Conservation (phyloP, 2,113 vertebrate species). For the Motacilla alba region DNA sequence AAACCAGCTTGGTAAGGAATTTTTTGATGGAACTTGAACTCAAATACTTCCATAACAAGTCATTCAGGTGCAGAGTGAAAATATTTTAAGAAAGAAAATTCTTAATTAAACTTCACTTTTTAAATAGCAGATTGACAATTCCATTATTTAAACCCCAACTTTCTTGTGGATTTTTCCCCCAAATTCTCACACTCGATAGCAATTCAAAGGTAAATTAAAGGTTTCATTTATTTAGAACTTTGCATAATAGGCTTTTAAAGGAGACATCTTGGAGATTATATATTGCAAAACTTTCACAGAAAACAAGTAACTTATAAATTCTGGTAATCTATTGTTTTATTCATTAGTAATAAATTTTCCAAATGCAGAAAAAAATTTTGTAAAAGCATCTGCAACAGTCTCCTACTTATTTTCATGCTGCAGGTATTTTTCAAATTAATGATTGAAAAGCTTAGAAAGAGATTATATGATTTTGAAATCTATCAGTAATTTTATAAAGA, state of each 20-base stretch:
- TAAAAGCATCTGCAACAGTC: neutral
- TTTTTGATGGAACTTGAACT: neutral
- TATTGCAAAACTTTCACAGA: neutral
- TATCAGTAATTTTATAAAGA: neutral
- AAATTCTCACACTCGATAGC: neutral
- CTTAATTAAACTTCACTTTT: neutral
- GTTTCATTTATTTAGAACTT: neutral
- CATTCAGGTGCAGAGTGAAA: neutral
- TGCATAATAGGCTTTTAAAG: neutral
- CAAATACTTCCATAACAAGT: neutral
- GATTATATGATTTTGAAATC: neutral
- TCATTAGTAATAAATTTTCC: neutral
- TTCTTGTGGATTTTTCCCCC: neutral
- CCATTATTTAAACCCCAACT: neutral
- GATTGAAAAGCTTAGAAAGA: neutral
- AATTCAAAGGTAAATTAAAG: neutral
- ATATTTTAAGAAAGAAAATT: neutral
- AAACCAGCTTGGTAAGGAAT: slow-evolving; percentile 10
- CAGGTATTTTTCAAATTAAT: neutral
- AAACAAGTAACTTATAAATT: neutral
- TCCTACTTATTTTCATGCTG: neutral
- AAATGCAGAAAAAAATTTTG: neutral
- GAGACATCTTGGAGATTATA: neutral
- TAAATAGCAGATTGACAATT: neutral
- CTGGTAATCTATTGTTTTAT: neutral